Base-by-base conservation (phyloP, 2,113 vertebrate genomes). In the Anthoscopus minutus region DNA sequence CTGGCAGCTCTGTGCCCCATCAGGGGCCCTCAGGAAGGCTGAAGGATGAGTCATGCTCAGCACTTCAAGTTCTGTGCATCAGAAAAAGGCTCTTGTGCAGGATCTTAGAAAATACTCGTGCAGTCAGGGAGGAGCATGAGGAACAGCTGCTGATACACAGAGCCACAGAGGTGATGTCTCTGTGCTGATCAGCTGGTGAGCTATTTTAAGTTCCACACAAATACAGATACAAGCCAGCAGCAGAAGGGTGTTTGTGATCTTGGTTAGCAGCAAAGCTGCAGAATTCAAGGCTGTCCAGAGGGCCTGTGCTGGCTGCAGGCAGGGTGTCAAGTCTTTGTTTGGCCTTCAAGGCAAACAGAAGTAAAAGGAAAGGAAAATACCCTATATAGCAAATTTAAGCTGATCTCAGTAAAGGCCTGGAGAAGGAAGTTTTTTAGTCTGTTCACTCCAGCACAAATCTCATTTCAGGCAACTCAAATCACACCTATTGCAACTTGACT, bases 291-390 rank as follows among this genome's bases (percentile, higher is more conserved):
- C 57, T 76, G 35, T 77, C 42, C 85, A 69, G 53, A 88, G 83
- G 77, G 70, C 51, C 38, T 50, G 2, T 60, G 33, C 81, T 87
- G 67, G 87, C 84, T 89, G 58, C 51, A 89, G 81, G 94, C 60
- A 81, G 70, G 30, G 61, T 85, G 48, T 85, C 85, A 72, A 64
- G n/a, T 48, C 78, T 77, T 82, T 93, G 44, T 86, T 92, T 90
- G 72, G 67, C 86, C 73, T 87, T 53, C 54, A 60, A 78, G 74
- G 87, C 91, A 82, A 79, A 73, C 4, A 31, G 35, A 84, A 85
- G 60, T 58, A 57, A 71, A 47, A 84, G 40, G 74, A 53, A 82
- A 61, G 6, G 65, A 53, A 62, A 93, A 82, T 47, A 85, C 42
- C 42, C 66, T 33, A 4, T 35, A 4, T 64, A 67, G 51, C 35